Evolutionary conservation across 2,113 vertebrate genomes (phyloP).

Genomic region (Hypanus sabinus): DNA sequence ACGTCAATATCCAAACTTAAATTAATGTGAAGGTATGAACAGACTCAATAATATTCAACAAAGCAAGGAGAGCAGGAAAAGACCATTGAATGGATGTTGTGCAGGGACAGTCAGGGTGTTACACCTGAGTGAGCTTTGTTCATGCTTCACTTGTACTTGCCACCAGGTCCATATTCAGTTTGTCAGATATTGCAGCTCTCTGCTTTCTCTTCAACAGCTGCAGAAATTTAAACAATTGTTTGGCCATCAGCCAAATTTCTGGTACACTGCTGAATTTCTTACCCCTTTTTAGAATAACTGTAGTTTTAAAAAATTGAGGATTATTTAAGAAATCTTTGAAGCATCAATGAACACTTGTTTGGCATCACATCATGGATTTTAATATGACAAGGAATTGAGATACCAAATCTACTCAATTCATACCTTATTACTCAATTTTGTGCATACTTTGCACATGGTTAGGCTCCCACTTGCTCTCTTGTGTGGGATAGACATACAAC

Average conservation of each 20-base stretch:
- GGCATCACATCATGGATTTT: not conserved
- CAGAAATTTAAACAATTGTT: conserved; percentile 1
- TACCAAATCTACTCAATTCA: not conserved
- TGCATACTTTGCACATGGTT: not conserved
- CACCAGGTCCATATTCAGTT: not conserved
- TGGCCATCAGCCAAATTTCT: conserved; percentile 6
- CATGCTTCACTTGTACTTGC: conserved; percentile 1
- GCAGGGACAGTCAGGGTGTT: no score
- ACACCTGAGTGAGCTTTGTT: not conserved
- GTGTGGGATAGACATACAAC: not conserved
- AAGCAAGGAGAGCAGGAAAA: no score
- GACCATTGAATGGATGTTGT: no score
- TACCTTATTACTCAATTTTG: not conserved
- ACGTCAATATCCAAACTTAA: no score
- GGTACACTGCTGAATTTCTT: not conserved
- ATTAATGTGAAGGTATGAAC: no score
- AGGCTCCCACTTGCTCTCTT: not conserved
- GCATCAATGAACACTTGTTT: not conserved
- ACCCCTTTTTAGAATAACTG: not conserved
- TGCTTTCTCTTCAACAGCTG: not conserved
- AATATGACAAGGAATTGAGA: not conserved
- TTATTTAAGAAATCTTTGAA: not conserved
- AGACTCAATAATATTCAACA: no score
- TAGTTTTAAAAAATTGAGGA: not conserved
- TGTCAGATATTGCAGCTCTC: not conserved